phyloP scores from a whole-genome alignment of 2,797 vertebrate genomes.

The Pteronotus mesoamericanus region DNA sequence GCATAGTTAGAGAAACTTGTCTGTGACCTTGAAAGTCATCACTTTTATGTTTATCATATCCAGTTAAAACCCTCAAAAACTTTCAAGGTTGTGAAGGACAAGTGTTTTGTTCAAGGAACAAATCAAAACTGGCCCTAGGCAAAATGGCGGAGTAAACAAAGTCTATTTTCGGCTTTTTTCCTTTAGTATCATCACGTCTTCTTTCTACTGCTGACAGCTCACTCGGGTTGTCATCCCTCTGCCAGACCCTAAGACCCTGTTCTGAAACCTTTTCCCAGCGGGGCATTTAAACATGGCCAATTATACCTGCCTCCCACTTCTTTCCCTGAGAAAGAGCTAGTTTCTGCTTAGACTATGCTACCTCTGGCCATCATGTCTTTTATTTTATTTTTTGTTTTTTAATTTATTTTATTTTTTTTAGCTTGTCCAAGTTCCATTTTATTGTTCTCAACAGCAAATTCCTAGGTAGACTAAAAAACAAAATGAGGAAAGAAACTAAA shows the following conservation, averaged over 20 bases:
- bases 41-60: not conserved
- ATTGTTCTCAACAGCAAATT: not conserved
- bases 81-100: not conserved
- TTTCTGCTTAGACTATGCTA: not conserved
- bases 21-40: constrained; percentile 17
- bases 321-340: not conserved
- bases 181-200: not conserved
- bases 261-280: not conserved
- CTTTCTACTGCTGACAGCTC: not conserved
- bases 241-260: not conserved
- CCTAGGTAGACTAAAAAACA: not conserved
- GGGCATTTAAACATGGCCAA: not conserved
- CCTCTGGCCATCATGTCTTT: not conserved
- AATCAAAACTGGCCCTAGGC: constrained; percentile 4
- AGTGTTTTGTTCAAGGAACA: not conserved
- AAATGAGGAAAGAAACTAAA: constrained; percentile 24
- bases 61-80: not conserved
- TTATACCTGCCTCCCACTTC: not conserved
- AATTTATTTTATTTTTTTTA: not conserved
- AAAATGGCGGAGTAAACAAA: constrained; percentile 17
- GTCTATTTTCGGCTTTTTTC: constrained; percentile 10
- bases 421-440: not conserved
- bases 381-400: not conserved
- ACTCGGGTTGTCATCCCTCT: not conserved
- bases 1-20: not conserved